Evolutionary conservation across 2,888 invertebrate genomes (phyloP).

Genomic region (Drosophila helvetica): DNA sequence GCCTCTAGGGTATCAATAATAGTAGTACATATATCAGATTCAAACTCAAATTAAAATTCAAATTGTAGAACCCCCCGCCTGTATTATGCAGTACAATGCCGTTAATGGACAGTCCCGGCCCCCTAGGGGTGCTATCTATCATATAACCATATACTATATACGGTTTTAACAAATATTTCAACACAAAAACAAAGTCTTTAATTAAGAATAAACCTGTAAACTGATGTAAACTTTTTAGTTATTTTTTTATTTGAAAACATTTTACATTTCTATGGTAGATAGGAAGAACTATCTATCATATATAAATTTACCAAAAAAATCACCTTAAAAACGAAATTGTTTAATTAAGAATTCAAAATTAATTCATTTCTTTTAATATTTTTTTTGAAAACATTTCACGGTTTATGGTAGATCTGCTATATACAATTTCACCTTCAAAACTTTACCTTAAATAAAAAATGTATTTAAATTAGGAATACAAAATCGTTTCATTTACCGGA

Average conservation of each 20-base stretch:
- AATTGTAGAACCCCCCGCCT: neutral
- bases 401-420: no score
- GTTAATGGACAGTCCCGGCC: neutral
- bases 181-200: neutral
- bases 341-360: neutral
- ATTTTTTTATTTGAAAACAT: neutral
- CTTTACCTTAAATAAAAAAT: no score
- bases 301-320: slow-evolving; percentile 13
- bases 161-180: neutral
- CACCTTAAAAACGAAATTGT: neutral
- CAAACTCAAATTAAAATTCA: neutral
- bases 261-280: neutral
- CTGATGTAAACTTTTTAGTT: neutral
- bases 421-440: no score
- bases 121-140: neutral
- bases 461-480: no score
- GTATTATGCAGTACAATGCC: neutral
- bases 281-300: slow-evolving; percentile 21
- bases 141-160: neutral
- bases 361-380: neutral
- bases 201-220: neutral
- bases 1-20: neutral
- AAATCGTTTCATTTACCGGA: neutral
- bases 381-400: neutral
- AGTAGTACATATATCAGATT: no score